Percentiles rank a stretch among this genome's conserved stretches.
Conservation (phyloP, 2,888 invertebrate genomes). For the Crossocerus cetratus region DNA sequence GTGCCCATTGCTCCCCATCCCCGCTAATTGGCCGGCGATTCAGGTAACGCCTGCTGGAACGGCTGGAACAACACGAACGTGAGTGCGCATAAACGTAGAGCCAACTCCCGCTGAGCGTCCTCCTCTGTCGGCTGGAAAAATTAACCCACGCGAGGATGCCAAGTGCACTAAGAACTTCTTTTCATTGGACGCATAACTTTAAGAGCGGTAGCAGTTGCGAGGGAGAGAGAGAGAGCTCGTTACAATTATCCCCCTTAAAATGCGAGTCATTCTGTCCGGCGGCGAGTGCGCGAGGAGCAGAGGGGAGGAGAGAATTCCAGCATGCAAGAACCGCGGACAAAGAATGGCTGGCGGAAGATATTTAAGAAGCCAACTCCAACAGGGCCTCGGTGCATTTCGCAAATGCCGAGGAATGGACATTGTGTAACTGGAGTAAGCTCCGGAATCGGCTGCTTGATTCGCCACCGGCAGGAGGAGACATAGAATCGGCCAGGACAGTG, state of each 20-base stretch:
- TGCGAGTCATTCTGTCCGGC: background rate
- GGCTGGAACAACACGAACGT: no score
- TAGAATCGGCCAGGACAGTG: background rate
- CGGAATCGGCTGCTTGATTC: background rate
- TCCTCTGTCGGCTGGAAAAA: background rate
- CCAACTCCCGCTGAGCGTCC: background rate
- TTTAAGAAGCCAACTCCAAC: background rate
- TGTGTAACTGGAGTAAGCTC: background rate
- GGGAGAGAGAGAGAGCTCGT: constrained; percentile 14
- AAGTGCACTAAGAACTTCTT: background rate
- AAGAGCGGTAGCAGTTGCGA: no score
- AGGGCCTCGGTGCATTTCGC: background rate
- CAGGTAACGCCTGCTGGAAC: no score
- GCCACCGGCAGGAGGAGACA: background rate
- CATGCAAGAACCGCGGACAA: background rate
- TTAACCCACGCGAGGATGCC: background rate
- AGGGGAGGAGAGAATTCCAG: constrained; percentile 1
- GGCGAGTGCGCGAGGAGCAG: no score
- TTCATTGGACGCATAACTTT: constrained; percentile 5
- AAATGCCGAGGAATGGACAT: background rate
- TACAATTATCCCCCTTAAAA: constrained; percentile 10
- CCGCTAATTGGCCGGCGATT: background rate
- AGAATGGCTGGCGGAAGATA: background rate
- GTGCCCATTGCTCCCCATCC: no score
- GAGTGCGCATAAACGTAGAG: no score